Evolutionary conservation across 2,113 vertebrate genomes (phyloP), one percentile per base, ranked within the genome.

Genomic region (Thalassoma bifasciatum): DNA sequence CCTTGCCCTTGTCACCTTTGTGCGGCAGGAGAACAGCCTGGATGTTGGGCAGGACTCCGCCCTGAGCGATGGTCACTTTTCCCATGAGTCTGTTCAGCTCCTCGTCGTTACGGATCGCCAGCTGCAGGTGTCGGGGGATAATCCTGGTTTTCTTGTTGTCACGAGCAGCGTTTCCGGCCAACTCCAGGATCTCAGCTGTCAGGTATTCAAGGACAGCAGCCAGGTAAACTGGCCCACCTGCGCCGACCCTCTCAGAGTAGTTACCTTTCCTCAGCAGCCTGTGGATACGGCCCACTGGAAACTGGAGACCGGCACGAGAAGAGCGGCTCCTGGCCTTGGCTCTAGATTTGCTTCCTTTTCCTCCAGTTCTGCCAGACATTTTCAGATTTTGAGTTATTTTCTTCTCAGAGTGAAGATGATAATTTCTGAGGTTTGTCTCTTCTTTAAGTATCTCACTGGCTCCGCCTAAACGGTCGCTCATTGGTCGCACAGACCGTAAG

Each of bases 341-440:
- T 5, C 75, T 66, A 0, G 4, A 21, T 0, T 85, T 85, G 0
- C 52, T 68, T 1, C 6, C 49, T 1, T 82, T 87, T 7, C 85
- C 85, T 5, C n/a, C n/a, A n/a, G n/a, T n/a, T n/a, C 85, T 42
- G 66, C 85, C 85, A 12, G 71, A 78, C 85, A 86, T 70, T 0
- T 2, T n/a, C n/a, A n/a, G n/a, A n/a, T n/a, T n/a, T 49, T 13
- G 0, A 0, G 4, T 42, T 46, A 6, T 30, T 22, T 59, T 49
- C 17, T 49, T 49, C 16, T 13, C 42, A 44, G 12, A 16, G 4
- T 11, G 13, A 44, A 13, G 42, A 16, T 21, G 19, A 49, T 16
- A 8, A 14, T 1, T 14, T n/a, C n/a, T n/a, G n/a, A n/a, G n/a
- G n/a, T n/a, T n/a, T n/a, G n/a, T 6, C 2, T 0, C 8, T 1